Evolutionary conservation across 2,113 vertebrate species (phyloP), one percentile per base, ranked within the genome.

Genomic region (Pterocles orientalis): DNA sequence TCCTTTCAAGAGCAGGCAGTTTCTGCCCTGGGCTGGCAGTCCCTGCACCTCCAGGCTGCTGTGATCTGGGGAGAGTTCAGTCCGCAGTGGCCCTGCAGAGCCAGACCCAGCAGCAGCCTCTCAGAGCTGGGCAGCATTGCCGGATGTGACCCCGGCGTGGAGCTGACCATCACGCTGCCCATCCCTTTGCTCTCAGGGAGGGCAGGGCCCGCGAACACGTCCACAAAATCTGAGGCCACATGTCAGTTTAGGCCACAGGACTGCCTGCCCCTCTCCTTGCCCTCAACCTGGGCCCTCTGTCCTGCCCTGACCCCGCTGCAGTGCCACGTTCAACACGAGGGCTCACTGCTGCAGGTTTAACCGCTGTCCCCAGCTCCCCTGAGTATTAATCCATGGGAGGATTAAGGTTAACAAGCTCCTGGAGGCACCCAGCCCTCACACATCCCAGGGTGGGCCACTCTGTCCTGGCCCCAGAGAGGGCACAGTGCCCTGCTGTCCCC

Each of bases 381-480:
- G 76, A 64, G 94, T 81, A 85, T 71, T 96, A 97, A 96, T 95
- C 96, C 93, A 57, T 54, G 69, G 65, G 48, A 95, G 89, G 95
- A 97, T 97, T 97, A 97, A 96, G 94, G 94, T 97, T 97, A 95
- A 93, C 93, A 82, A 94, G 91, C 33, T 95, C 89, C 86, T 82
- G 93, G 57, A 89, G 86, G 64, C 48, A 94, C 45, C 61, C 65
- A 82, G 86, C 53, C 70, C 86, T 95, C 91, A 70, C 5, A 24
- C 60, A 53, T 95, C 72, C 81, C 4, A 2, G 64, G 54, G 4
- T n/a, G 41, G 88, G 92, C 96, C 72, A 80, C 83, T 92, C 83
- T 84, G 69, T 82, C 80, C 94, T 34, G n/a, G 71, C 19, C 31
- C 14, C 65, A 60, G 65, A 48, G 82, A 94, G 79, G 88, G 73